Percentiles rank a stretch among this genome's conserved stretches.
phyloP scores from a whole-genome alignment of 2,888 invertebrate species.

The Apomyelois bistriatella region DNA sequence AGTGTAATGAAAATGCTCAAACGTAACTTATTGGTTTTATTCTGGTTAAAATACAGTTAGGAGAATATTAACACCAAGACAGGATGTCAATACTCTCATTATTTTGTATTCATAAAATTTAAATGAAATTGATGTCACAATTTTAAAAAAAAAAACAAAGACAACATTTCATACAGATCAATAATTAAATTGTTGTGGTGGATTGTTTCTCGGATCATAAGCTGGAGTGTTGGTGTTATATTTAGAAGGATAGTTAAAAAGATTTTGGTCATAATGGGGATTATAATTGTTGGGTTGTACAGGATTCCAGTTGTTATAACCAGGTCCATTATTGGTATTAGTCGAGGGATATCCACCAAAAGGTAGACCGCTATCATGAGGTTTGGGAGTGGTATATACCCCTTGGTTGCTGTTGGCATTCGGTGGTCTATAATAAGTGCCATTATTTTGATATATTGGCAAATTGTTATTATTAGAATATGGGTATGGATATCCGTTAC shows the following conservation, averaged over 20 bases:
- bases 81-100: too few relatives aligned
- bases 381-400: background rate
- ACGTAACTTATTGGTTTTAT: too few relatives aligned
- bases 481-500: background rate
- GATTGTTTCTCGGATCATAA: slow-evolving; percentile 4
- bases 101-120: too few relatives aligned
- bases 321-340: background rate
- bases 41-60: too few relatives aligned
- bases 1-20: too few relatives aligned
- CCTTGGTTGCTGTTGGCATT: background rate
- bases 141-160: background rate
- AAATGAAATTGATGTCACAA: too few relatives aligned
- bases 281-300: background rate
- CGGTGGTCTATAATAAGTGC: background rate
- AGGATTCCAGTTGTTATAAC: background rate
- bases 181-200: slow-evolving; percentile 4
- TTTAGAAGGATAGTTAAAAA: slow-evolving; percentile 8
- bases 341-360: background rate
- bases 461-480: background rate
- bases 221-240: background rate
- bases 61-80: too few relatives aligned
- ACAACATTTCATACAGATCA: background rate
- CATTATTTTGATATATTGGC: background rate
- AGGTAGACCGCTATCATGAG: background rate
- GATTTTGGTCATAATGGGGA: background rate